These are phyloP conservation scores for Poecilia gillii DNA, from an alignment of 2,797 vertebrate species.

Conservation along the genomic window DNA sequence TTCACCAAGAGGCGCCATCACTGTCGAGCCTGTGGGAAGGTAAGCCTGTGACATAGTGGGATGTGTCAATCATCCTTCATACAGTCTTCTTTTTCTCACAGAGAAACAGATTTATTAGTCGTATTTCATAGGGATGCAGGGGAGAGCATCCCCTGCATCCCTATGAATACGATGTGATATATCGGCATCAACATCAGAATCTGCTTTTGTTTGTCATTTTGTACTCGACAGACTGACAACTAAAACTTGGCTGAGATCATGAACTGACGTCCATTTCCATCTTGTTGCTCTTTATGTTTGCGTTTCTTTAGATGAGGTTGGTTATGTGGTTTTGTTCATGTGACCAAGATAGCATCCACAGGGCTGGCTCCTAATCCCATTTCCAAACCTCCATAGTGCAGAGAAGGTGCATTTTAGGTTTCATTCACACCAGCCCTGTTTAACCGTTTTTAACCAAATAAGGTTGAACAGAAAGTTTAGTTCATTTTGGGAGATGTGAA, in stretches of 20 bases:
- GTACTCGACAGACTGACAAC: too few relatives aligned
- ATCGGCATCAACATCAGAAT: neutral
- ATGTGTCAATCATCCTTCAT: neutral
- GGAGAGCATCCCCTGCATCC: too few relatives aligned
- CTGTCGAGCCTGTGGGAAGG: conserved; percentile 96
- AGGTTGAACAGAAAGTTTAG: too few relatives aligned
- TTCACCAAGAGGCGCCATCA: conserved; percentile 96
- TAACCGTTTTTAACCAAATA: too few relatives aligned
- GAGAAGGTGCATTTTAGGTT: too few relatives aligned
- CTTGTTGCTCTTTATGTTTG: neutral
- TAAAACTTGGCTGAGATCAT: too few relatives aligned
- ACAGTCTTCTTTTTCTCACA: neutral
- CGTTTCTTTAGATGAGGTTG: neutral
- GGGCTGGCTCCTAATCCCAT: too few relatives aligned
- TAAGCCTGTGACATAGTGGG: conserved; percentile 40
- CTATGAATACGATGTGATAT: too few relatives aligned
- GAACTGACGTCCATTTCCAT: too few relatives aligned
- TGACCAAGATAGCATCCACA: neutral
- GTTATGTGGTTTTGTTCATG: neutral
- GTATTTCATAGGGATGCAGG: neutral
- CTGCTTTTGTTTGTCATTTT: neutral
- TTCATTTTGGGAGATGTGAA: too few relatives aligned
- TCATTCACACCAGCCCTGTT: too few relatives aligned
- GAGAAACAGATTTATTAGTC: neutral
- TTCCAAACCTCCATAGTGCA: too few relatives aligned